phyloP scores from a whole-genome alignment of 2,113 vertebrate species.

The Malurus elegans region DNA sequence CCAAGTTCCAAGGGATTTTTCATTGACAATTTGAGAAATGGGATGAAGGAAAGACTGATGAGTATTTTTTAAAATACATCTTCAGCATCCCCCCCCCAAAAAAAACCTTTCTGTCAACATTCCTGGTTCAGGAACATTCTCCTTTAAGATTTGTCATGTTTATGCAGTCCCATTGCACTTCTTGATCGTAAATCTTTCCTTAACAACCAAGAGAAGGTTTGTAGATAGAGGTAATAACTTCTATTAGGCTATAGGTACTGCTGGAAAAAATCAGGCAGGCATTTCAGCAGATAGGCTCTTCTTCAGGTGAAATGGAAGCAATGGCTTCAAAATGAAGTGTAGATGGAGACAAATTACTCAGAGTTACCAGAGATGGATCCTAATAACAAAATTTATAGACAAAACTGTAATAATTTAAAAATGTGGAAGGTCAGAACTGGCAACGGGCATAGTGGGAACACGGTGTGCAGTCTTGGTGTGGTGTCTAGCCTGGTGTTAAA shows the following conservation, averaged over 20 bases:
- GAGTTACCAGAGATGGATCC: neutral
- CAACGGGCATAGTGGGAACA: neutral
- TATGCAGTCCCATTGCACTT: neutral
- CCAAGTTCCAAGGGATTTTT: neutral
- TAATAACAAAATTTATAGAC: neutral
- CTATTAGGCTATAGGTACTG: neutral
- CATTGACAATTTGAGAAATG: neutral
- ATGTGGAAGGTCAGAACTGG: neutral
- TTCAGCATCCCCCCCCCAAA: neutral
- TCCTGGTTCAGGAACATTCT: neutral
- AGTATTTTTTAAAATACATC: neutral
- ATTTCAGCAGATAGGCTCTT: neutral
- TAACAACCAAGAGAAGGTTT: neutral
- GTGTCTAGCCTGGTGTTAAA: neutral
- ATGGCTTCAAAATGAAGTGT: neutral
- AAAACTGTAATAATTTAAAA: neutral
- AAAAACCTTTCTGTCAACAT: neutral
- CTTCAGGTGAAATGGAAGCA: neutral
- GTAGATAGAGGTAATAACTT: neutral
- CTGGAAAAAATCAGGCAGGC: neutral
- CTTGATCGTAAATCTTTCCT: neutral
- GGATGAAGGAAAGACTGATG: neutral
- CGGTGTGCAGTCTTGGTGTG: fast-evolving
- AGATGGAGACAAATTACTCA: neutral
- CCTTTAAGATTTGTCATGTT: neutral